Conservation (phyloP, 2,113 vertebrate species). For the Poicephalus meyeri region DNA sequence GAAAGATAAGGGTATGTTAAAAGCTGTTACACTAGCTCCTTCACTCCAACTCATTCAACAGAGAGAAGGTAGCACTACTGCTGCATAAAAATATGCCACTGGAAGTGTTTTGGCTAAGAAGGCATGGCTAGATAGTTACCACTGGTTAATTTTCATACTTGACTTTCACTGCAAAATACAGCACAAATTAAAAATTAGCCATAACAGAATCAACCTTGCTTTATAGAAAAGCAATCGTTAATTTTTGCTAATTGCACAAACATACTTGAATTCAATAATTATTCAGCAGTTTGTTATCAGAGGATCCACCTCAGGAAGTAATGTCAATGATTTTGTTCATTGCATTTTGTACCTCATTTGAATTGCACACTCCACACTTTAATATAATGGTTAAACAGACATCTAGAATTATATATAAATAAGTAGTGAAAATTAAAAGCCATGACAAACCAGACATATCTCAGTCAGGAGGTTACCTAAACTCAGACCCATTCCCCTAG, state of each 20-base stretch:
- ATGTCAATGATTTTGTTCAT: neutral
- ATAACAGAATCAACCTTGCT: neutral
- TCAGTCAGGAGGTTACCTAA: too few species aligned
- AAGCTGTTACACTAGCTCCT: neutral
- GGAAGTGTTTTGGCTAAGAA: neutral
- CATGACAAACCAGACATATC: too few species aligned
- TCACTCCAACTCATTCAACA: neutral
- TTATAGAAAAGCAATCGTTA: neutral
- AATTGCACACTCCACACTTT: accelerated
- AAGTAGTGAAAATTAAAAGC: neutral
- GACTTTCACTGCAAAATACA: accelerated
- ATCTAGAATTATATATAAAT: neutral
- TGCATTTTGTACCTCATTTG: neutral
- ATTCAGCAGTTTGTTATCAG: neutral
- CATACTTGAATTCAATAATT: neutral
- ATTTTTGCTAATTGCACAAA: neutral
- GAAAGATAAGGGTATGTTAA: neutral
- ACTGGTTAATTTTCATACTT: neutral
- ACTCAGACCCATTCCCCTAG: too few species aligned
- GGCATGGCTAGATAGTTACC: neutral
- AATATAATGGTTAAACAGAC: neutral
- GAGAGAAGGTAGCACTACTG: neutral
- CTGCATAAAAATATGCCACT: neutral
- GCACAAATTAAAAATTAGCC: neutral
- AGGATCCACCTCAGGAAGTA: neutral